Evolutionary conservation across 1,140 invertebrate species (phyloP), one percentile per base, ranked within the genome.

Genomic region (Ips typographus): DNA sequence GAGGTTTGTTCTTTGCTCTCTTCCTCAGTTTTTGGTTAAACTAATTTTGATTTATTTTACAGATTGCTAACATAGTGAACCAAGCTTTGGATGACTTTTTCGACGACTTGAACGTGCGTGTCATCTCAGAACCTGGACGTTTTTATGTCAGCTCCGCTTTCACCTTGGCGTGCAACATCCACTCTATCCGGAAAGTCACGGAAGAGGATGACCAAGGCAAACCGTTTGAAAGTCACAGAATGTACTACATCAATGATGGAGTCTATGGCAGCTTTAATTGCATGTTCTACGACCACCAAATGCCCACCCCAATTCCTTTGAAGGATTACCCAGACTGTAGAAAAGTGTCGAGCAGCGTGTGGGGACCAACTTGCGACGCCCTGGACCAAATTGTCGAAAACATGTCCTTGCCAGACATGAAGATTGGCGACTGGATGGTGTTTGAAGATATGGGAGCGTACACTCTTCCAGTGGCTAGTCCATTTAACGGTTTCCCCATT

Each of bases 251-350:
- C 73, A 99, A 99, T 81, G 98, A 99, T 83, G 94, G 98, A 0
- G 94, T 99, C n/a, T 99, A 99, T 82, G 97, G 96, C 22, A 97
- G 95, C 39, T 99, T 99, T 85, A 99, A 99, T 84, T 96, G 94
- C 83, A 85, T 98, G 70, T 84, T 99, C 3, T 98, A 96, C 78
- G 97, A 99, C 83, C 96, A 99, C 83, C 92, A 94, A 73, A 81
- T 70, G 37, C 66, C 75, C 4, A 53, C 41, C 6, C 74, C 73
- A 5, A 49, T 70, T 47, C 74, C 72, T 36, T 51, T 75, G 2
- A 59, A 74, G n/a, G 67, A 76, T n/a, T 37, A 71, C 57, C 52
- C 72, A 2, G 71, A 64, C 2, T 36, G 47, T 8, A 76, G 75
- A 65, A 72, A 72, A 5, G 73, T 76, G 51, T 69, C 71, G 2